A percentile compares a stretch with the other conserved stretches of the same genome.
Conservation (phyloP, 1,140 invertebrate genomes). For the Drosophila pruinosa region DNA sequence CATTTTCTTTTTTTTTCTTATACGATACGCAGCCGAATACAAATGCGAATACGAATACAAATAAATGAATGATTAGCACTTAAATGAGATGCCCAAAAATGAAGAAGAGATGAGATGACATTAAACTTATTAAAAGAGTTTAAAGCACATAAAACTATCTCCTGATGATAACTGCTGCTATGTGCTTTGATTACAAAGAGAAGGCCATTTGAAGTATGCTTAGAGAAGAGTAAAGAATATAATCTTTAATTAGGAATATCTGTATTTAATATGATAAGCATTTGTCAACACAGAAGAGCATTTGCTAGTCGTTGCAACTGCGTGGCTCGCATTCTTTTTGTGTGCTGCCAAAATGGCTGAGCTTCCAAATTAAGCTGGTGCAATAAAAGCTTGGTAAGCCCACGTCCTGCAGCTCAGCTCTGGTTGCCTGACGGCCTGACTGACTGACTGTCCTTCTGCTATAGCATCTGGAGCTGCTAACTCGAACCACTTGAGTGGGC, state of each 20-base stretch:
- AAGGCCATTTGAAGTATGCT: not conserved
- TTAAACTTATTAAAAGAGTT: not conserved
- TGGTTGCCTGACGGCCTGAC: not conserved
- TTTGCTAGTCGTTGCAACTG: not conserved
- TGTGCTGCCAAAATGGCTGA: conserved; percentile 28
- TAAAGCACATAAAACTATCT: not conserved
- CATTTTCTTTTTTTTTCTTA: no score
- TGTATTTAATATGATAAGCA: not conserved
- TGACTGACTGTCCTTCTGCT: not conserved
- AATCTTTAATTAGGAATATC: no score
- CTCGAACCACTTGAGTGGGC: conserved; percentile 4
- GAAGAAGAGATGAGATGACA: no score
- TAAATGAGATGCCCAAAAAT: not conserved
- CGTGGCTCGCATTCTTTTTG: not conserved
- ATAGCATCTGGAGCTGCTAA: conserved; percentile 4
- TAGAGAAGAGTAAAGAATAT: no score
- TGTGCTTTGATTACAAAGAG: not conserved
- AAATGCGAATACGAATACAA: not conserved
- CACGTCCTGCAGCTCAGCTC: not conserved
- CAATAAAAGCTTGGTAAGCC: conserved; percentile 40
- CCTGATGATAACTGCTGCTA: not conserved
- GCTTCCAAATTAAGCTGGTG: conserved; percentile 53
- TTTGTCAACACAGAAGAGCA: not conserved
- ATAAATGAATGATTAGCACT: conserved; percentile 22
- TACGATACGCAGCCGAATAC: no score